phyloP scores from a whole-genome alignment of 1,140 invertebrate genomes.

The Diabrotica undecimpunctata region DNA sequence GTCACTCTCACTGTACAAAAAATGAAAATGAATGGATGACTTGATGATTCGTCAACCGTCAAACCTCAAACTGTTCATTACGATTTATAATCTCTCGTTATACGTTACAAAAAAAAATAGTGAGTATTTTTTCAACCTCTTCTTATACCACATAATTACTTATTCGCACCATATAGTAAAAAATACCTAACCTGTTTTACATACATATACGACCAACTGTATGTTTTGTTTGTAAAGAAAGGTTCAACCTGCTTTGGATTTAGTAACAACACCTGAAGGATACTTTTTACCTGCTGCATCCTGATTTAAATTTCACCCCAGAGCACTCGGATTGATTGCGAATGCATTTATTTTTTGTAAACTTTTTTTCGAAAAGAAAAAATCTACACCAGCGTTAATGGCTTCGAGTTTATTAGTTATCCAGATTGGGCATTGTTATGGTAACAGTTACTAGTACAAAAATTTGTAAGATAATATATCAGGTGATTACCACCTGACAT shows the following conservation, averaged over 20 bases:
- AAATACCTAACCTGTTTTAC: not conserved
- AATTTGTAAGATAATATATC: not conserved
- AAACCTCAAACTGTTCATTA: constrained; percentile 2
- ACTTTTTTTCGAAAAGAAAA: not conserved
- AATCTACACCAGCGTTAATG: not conserved
- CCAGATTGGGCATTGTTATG: not conserved
- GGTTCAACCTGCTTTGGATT: not conserved
- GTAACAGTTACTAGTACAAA: not conserved
- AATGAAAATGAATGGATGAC: not conserved
- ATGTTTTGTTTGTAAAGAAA: not conserved
- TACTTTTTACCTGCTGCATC: not conserved
- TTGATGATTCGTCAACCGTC: constrained; percentile 1
- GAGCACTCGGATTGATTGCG: not conserved
- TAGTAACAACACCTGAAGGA: not conserved
- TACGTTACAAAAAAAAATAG: not conserved
- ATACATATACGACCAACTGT: not conserved
- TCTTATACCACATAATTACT: not conserved
- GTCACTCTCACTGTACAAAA: not conserved
- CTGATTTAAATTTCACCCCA: not conserved
- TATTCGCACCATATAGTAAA: not conserved
- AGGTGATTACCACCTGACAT: constrained; percentile 1
- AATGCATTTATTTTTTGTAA: not conserved
- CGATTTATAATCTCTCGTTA: not conserved
- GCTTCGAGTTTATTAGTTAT: not conserved
- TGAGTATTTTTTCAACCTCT: not conserved